Percentiles rank a stretch among this genome's conserved stretches.
phyloP scores from a whole-genome alignment of 2,113 vertebrate species.

The Phylloscopus trochiloides region DNA sequence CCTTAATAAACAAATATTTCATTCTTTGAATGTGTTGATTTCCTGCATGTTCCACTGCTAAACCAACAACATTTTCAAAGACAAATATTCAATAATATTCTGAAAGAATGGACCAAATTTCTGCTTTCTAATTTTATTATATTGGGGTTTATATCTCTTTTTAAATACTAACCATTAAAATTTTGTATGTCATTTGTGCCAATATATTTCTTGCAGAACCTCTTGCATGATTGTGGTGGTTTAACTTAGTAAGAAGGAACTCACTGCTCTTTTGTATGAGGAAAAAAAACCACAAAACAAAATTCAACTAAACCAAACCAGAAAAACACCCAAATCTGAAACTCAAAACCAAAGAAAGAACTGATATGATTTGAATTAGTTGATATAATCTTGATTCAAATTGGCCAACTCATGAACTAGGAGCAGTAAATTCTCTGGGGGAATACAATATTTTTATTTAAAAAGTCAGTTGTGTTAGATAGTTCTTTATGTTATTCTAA shows the following conservation, averaged over 20 bases:
- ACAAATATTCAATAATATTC: neutral
- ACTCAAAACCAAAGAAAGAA: neutral
- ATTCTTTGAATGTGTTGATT: neutral
- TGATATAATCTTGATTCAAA: neutral
- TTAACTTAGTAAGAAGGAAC: neutral
- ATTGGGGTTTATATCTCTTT: accelerated
- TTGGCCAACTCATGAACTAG: neutral
- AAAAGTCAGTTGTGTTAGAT: neutral
- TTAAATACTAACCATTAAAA: neutral
- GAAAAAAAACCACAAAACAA: neutral
- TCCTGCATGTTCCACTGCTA: neutral
- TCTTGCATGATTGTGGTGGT: neutral
- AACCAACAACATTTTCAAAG: neutral
- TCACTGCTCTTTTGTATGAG: neutral
- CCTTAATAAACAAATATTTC: neutral
- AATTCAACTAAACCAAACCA: neutral
- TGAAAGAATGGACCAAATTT: neutral
- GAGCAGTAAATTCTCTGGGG: neutral
- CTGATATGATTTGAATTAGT: neutral
- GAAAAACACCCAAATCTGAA: accelerated
- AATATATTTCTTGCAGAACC: neutral
- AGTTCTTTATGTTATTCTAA: neutral
- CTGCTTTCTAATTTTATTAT: neutral
- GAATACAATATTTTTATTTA: neutral
- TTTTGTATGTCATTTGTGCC: neutral